Base-by-base conservation (phyloP, 2,888 invertebrate species). In the Drosophila melanosoma region DNA sequence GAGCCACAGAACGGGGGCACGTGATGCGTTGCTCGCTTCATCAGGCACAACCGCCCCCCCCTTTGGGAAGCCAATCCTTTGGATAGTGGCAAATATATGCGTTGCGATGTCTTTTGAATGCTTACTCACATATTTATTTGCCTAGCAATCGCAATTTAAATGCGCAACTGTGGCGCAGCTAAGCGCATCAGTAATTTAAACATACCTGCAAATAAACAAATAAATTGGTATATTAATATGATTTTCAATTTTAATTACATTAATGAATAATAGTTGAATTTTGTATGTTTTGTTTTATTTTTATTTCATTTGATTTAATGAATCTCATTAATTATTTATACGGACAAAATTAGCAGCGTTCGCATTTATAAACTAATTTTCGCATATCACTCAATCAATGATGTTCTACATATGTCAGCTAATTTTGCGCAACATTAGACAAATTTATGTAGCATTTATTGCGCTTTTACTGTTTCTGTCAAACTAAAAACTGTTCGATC, bases 401-500 rank as follows among this genome's bases (percentile, higher is more conserved):
- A 57, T 62, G 10, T 40, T 23, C 11, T 48, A 61, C 74, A 65
- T 76, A 69, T 85, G 73, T 67, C 65, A 69, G 65, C 67, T 67
- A 68, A 69, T 82, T 74, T 63, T 42, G 12, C 17, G 32, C 26
- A 49, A 60, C 67, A 83, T 76, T 65, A 59, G 48, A 51, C 52
- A 65, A 51, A 61, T 66, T 69, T 61, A 38, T 20, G 35, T 4
- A 40, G 23, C 59, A 61, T 79, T 69, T 68, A 51, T 23, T 48
- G 52, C 52, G 26, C n/a, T 53, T 53, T 70, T 40, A 38, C 4
- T 29, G 33, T 68, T 52, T 56, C 60, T 81, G 78, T 74, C 74
- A 74, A 77, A 74, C 70, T 73, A 72, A 70, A 74, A 67, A 67
- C 40, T 57, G 73, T 69, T 81, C 68, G 78, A 70, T 72, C 78